Evolutionary conservation across 2,888 invertebrate genomes (phyloP).

Genomic region (Rotaria socialis): DNA sequence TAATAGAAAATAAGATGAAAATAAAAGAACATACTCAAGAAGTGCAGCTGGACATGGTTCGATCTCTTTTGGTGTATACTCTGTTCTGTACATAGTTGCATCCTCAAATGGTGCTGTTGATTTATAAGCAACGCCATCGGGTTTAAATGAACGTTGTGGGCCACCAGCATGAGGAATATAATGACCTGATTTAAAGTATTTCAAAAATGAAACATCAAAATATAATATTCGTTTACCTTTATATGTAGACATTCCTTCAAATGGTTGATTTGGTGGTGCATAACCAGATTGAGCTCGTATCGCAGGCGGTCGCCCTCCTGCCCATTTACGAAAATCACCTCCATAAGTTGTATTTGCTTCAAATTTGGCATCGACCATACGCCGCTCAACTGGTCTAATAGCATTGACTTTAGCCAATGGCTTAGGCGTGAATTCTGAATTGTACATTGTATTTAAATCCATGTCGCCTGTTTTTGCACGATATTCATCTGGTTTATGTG

Average conservation of each 20-base stretch:
- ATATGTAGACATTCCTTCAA: constrained; percentile 57
- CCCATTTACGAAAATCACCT: constrained; percentile 53
- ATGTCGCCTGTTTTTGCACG: constrained; percentile 55
- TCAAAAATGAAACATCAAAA: not conserved
- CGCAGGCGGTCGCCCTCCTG: constrained; percentile 50
- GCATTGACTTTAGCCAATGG: constrained; percentile 51
- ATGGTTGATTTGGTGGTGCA: constrained; percentile 54
- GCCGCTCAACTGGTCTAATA: constrained; percentile 50
- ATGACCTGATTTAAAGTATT: constrained; percentile 48
- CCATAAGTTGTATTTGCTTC: constrained; percentile 55
- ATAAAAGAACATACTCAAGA: constrained; percentile 50
- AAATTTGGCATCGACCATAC: constrained; percentile 51
- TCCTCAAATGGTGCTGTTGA: constrained; percentile 54
- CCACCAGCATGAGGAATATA: constrained; percentile 52
- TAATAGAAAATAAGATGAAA: not conserved
- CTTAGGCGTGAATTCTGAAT: constrained; percentile 49
- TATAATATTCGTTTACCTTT: constrained; percentile 47
- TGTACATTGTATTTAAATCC: constrained; percentile 47
- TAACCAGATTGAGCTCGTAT: constrained; percentile 51
- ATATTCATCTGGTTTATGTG: constrained; percentile 53
- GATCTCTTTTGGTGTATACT: constrained; percentile 53
- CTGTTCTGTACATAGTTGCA: constrained; percentile 56
- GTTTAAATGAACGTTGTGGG: constrained; percentile 51
- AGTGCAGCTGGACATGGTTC: constrained; percentile 55
- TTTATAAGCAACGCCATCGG: constrained; percentile 49